Conservation (phyloP, 2,888 invertebrate genomes). For the Clistopyga incitator region DNA sequence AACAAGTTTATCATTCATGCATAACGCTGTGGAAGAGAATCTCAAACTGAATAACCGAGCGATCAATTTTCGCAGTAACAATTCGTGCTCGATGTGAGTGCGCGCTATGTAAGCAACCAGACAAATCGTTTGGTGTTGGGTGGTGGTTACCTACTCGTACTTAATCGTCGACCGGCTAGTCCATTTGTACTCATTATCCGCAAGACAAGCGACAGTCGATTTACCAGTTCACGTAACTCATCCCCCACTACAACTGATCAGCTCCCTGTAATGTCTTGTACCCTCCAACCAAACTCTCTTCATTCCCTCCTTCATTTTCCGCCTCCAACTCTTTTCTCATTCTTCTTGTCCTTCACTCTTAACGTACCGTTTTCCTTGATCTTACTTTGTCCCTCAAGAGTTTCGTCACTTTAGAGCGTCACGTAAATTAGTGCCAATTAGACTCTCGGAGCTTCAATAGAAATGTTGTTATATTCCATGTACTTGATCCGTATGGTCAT, state of each 20-base stretch:
- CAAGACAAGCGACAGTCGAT: conserved; percentile 60
- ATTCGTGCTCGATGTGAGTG: conserved; percentile 1
- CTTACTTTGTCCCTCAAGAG: conserved; percentile 25
- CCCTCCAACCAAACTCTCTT: not conserved
- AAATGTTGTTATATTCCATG: conserved; percentile 19
- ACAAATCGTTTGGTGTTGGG: not conserved
- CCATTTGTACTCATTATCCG: conserved; percentile 54
- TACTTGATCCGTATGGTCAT: conserved; percentile 10
- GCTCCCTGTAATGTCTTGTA: not conserved
- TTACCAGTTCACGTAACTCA: conserved; percentile 56
- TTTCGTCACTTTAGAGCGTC: conserved; percentile 44
- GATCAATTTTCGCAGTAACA: not conserved
- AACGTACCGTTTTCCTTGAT: conserved; percentile 36
- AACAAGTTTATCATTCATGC: not conserved
- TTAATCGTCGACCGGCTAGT: conserved; percentile 43
- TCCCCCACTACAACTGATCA: not conserved
- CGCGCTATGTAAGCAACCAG: not conserved
- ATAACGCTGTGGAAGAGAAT: not conserved
- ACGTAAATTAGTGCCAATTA: conserved; percentile 60
- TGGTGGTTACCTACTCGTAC: conserved; percentile 37
- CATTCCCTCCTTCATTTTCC: conserved; percentile 4
- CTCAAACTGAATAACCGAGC: not conserved
- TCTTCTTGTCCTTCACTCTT: not conserved
- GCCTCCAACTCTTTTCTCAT: conserved; percentile 5
- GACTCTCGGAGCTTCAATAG: conserved; percentile 12